Evolutionary conservation across 2,888 invertebrate species (phyloP), one percentile per base, ranked within the genome.

Genomic region (Limnephilus auricula): DNA sequence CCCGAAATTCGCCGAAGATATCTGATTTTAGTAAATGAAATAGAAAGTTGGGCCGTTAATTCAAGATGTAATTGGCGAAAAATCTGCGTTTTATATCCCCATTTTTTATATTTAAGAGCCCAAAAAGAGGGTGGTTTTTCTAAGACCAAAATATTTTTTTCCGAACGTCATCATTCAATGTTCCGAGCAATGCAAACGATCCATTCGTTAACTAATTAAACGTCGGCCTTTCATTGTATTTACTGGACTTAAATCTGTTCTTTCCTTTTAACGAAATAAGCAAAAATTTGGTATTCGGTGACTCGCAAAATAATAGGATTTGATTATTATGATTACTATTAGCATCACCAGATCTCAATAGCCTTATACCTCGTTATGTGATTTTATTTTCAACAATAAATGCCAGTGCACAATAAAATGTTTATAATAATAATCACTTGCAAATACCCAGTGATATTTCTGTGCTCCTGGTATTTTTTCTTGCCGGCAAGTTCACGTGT

Each of bases 11-110:
- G 91, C 90, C 91, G 89, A 88, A 85, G 91, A 92, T 92, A 91
- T 92, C 91, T 90, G 82, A 92, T 89, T 92, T 92, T 91, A 90
- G 92, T 91, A 91, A 92, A 92, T 92, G 90, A 92, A 92, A 92
- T 88, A 87, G 82, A 92, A 92, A 92, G 91, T 92, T 92, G 78
- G 91, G 86, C 91, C 91, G 91, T 92, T 92, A 92, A 92, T 92
- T 92, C 90, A 90, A 92, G 91, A 91, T 92, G 92, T 91, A 92
- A 92, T 92, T 91, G 92, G 90, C 50, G 87, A 90, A 82, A 90
- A 90, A 50, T 90, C 82, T 90, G 90, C 88, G 87, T 90, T 90
- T 89, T 90, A 92, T 91, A 90, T 92, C 50, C 83, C 82, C 79
- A 65, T 65, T 65, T 65, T 65, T 65, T 65, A 65, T 65, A 65